These are phyloP conservation scores for Gymnoscopelus braueri DNA, from an alignment of 2,797 vertebrate species.

Conservation along the genomic window DNA sequence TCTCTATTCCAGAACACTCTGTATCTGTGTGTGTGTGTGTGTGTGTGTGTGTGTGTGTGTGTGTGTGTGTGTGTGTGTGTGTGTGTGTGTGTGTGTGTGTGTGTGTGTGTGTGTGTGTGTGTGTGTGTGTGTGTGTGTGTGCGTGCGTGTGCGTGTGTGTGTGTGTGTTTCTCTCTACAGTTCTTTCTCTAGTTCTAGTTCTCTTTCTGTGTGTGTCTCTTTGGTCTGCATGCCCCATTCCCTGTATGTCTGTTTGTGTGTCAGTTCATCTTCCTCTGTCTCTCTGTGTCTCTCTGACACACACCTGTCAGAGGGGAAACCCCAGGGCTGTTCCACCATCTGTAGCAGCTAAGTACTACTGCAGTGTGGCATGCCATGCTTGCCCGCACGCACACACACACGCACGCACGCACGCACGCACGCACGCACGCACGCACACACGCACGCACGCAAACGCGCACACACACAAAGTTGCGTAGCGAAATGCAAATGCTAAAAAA, in stretches of 20 bases:
- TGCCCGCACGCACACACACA: constrained; percentile 22
- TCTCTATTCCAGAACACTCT: too few species aligned
- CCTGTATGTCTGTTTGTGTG: background rate
- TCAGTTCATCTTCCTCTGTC: background rate
- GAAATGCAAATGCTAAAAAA: constrained; percentile 20
- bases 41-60: too few species aligned
- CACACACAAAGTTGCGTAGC: constrained; percentile 12
- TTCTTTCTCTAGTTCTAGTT: too few species aligned
- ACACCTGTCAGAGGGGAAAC: constrained; percentile 65
- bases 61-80: too few species aligned
- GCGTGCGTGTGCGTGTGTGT: background rate
- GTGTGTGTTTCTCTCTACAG: background rate
- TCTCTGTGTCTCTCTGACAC: constrained; percentile 11
- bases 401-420: constrained; percentile 19
- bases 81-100: too few species aligned
- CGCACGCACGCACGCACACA: constrained; percentile 19
- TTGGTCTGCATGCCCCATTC: constrained; percentile 3
- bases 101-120: too few species aligned
- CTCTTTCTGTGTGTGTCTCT: background rate
- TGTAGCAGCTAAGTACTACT: constrained; percentile 59
- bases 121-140: too few species aligned
- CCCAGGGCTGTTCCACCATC: constrained; percentile 63
- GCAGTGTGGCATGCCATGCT: constrained; percentile 53
- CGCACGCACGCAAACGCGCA: constrained; percentile 12
- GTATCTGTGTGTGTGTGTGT: too few species aligned